Evolutionary conservation across 2,888 invertebrate genomes (phyloP).

Genomic region (Hydriomena furcata): DNA sequence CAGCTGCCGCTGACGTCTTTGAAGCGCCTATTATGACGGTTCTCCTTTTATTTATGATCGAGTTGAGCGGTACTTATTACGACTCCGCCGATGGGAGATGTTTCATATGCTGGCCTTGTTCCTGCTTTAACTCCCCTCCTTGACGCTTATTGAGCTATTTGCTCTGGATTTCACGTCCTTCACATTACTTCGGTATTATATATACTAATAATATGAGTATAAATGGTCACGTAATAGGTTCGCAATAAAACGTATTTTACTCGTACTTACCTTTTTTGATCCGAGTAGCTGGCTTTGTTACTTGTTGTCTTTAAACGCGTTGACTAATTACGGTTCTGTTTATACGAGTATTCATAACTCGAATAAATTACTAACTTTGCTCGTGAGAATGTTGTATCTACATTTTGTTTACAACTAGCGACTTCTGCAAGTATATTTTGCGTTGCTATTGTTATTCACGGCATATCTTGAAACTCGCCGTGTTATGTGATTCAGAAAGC

Average conservation of each 20-base stretch:
- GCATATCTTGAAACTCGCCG: constrained; percentile 61
- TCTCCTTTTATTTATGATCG: constrained; percentile 76
- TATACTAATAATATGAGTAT: constrained; percentile 30
- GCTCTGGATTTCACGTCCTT: constrained; percentile 44
- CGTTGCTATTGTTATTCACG: constrained; percentile 63
- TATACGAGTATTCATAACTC: constrained; percentile 41
- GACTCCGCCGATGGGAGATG: constrained; percentile 62
- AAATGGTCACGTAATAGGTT: constrained; percentile 3
- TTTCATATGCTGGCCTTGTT: constrained; percentile 67
- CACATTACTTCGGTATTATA: constrained; percentile 37
- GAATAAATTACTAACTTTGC: constrained; percentile 52
- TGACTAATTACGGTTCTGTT: constrained; percentile 41
- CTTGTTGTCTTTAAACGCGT: constrained; percentile 11
- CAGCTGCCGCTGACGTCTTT: constrained; percentile 72
- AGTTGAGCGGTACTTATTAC: constrained; percentile 76
- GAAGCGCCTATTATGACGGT: constrained; percentile 64
- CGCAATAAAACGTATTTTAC: background rate
- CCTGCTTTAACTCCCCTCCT: constrained; percentile 52
- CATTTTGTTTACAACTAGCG: constrained; percentile 50
- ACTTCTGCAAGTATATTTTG: constrained; percentile 50
- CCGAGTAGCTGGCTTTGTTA: background rate
- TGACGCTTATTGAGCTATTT: constrained; percentile 66
- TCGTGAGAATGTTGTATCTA: constrained; percentile 49
- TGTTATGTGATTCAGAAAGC: constrained; percentile 66
- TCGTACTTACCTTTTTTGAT: background rate